Evolutionary conservation across 1,140 invertebrate species (phyloP).

Genomic region (Anthonomus grandis): DNA sequence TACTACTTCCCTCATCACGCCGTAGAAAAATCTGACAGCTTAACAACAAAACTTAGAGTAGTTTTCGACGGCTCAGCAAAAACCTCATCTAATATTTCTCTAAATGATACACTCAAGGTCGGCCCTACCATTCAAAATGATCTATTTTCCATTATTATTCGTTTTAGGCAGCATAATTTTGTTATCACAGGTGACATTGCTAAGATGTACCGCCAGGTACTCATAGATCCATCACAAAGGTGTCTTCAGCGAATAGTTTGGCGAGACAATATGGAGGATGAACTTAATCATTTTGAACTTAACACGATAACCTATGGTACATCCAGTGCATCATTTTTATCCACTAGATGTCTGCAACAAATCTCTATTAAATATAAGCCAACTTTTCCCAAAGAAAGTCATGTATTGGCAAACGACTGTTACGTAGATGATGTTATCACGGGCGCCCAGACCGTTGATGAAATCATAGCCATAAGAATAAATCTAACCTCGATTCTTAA

Average conservation of each 20-base stretch:
- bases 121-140: conserved; percentile 48
- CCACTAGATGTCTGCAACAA: conserved; percentile 29
- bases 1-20: conserved; percentile 43
- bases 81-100: conserved; percentile 33
- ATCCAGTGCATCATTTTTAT: conserved; percentile 24
- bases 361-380: conserved; percentile 19
- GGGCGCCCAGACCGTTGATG: too few relatives aligned
- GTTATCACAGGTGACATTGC: conserved; percentile 39
- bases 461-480: too few relatives aligned
- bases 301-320: conserved; percentile 36
- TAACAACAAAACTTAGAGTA: conserved; percentile 33
- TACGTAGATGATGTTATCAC: conserved; percentile 37
- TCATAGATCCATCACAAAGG: conserved; percentile 31
- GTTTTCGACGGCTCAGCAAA: conserved; percentile 37
- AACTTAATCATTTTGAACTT: conserved; percentile 34
- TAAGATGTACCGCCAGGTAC: conserved; percentile 45
- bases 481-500: too few relatives aligned
- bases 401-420: conserved; percentile 17
- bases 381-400: background rate
- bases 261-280: conserved; percentile 11
- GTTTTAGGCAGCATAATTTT: conserved; percentile 38
- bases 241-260: conserved; percentile 36
- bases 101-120: conserved; percentile 41
- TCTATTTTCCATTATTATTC: conserved; percentile 40
- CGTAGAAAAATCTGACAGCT: conserved; percentile 24